Evolutionary conservation across 1,140 invertebrate genomes (phyloP).

Genomic region (Pogonognathellus flavescens): DNA sequence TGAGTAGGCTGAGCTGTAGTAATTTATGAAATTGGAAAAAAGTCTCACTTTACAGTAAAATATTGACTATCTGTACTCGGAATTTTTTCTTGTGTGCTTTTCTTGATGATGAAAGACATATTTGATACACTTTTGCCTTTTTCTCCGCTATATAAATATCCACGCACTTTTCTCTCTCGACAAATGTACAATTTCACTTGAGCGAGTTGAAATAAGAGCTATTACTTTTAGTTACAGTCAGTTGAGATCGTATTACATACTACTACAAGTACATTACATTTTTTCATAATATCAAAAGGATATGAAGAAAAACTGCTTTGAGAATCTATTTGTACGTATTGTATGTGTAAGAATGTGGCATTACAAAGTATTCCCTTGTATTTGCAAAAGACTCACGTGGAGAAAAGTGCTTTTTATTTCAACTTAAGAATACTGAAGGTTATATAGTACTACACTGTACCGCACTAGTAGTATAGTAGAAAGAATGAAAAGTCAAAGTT

Average conservation of each 20-base stretch:
- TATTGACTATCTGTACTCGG: too few species aligned
- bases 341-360: neutral
- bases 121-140: too few species aligned
- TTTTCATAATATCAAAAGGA: too few species aligned
- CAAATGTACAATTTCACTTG: neutral
- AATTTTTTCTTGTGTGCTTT: too few species aligned
- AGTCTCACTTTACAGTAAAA: too few species aligned
- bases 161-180: neutral
- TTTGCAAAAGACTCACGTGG: neutral
- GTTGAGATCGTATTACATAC: neutral
- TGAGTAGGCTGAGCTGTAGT: too few species aligned
- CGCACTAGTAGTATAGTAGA: neutral
- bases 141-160: too few species aligned
- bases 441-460: too few species aligned
- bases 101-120: too few species aligned
- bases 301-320: too few species aligned
- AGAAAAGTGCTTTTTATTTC: neutral
- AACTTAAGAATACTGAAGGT: neutral
- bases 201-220: neutral
- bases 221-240: neutral
- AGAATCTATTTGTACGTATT: neutral
- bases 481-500: neutral
- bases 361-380: neutral
- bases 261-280: too few species aligned
- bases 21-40: too few species aligned